These are phyloP conservation scores for Megaceryle maxima DNA, from an alignment of 2,113 vertebrate species.

Conservation along the genomic window DNA sequence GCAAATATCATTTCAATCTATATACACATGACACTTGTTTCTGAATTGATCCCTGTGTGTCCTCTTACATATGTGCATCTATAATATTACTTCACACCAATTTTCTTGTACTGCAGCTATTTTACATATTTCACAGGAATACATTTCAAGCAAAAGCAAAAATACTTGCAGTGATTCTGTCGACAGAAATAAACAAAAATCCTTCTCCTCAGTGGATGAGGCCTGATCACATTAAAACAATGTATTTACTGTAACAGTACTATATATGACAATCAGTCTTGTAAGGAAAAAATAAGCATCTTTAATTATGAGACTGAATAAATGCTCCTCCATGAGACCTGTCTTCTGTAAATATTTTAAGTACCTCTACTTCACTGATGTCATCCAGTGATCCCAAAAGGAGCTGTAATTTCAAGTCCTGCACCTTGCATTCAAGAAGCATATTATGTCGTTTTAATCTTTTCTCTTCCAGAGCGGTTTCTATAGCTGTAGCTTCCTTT, in stretches of 20 bases:
- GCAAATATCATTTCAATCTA: not conserved
- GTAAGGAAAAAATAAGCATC: not conserved
- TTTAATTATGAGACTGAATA: not conserved
- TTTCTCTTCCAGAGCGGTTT: constrained; percentile 85
- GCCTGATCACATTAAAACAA: not conserved
- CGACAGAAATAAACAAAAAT: not conserved
- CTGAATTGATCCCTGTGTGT: not conserved
- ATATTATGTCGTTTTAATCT: constrained; percentile 85
- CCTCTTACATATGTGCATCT: not conserved
- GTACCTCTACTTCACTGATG: constrained; percentile 88
- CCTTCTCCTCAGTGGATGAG: not conserved
- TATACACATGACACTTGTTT: not conserved
- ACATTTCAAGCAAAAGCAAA: not conserved
- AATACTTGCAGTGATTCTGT: not conserved
- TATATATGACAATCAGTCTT: not conserved
- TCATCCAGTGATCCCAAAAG: constrained; percentile 83
- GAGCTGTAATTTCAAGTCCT: constrained; percentile 79
- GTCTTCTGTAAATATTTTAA: not conserved
- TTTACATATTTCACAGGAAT: not conserved
- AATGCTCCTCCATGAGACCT: not conserved
- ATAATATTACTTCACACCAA: not conserved
- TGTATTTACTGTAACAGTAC: not conserved
- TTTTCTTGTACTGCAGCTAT: not conserved
- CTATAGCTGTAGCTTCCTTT: constrained; percentile 76
- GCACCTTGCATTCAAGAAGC: constrained; percentile 88